These are phyloP conservation scores for Willisornis vidua DNA, from an alignment of 2,113 vertebrate species.

Conservation along the genomic window DNA sequence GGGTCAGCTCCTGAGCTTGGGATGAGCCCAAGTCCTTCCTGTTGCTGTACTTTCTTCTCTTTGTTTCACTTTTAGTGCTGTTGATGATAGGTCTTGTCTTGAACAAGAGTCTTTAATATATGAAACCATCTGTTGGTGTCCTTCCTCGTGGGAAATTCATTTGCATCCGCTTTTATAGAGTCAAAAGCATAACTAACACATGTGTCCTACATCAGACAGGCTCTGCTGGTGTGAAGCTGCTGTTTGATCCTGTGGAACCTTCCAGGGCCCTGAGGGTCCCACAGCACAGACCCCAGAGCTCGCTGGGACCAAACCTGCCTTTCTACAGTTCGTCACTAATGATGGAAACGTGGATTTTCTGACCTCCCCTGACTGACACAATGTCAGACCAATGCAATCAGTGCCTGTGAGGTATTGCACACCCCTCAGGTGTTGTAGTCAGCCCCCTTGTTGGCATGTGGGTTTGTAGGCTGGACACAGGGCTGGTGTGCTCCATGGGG, in stretches of 20 bases:
- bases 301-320: not conserved
- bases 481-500: accelerated
- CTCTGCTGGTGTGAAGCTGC: not conserved
- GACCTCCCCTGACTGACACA: not conserved
- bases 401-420: not conserved
- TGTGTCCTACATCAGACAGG: not conserved
- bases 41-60: not conserved
- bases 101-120: not conserved
- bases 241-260: not conserved
- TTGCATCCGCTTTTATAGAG: not conserved
- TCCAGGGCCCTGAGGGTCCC: not conserved
- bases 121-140: not conserved
- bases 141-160: not conserved
- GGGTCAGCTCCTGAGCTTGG: too few relatives aligned
- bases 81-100: not conserved
- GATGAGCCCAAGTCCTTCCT: not conserved
- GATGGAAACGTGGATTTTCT: not conserved
- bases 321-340: not conserved
- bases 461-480: not conserved
- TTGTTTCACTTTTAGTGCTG: not conserved
- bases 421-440: not conserved
- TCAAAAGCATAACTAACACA: not conserved
- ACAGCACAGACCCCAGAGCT: not conserved
- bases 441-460: not conserved
- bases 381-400: not conserved